Percentiles rank a stretch among this genome's conserved stretches.
Evolutionary conservation across 2,113 vertebrate species (phyloP).

Genomic region (Gymnogyps californianus): DNA sequence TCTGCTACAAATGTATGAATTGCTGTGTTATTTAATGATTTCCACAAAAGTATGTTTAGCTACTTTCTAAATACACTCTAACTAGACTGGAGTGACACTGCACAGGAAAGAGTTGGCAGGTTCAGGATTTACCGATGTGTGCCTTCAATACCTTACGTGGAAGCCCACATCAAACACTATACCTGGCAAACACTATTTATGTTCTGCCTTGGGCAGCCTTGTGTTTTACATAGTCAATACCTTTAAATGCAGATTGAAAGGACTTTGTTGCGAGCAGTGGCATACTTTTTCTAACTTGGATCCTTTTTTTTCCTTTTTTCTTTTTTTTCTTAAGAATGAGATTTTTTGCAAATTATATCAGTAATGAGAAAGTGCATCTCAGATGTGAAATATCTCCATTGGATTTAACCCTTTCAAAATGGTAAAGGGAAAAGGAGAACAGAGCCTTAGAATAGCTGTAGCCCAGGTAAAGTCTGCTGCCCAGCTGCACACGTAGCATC

Average conservation of each 20-base stretch:
- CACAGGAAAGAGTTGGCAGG: conserved; percentile 26
- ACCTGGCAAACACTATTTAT: conserved; percentile 1
- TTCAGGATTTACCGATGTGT: conserved; percentile 17
- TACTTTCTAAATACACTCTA: conserved; percentile 58
- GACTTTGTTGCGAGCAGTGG: not conserved
- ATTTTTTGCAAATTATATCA: not conserved
- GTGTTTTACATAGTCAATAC: conserved; percentile 13
- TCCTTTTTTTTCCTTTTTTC: not conserved
- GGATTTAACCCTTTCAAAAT: not conserved
- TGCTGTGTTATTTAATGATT: conserved; percentile 54
- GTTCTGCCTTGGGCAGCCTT: not conserved
- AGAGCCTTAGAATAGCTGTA: not conserved
- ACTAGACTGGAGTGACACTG: conserved; percentile 48
- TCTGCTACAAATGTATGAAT: conserved; percentile 56
- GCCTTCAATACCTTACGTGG: not conserved
- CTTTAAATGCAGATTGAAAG: not conserved
- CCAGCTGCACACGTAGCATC: rapidly evolving
- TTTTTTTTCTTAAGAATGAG: not conserved
- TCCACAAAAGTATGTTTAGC: conserved; percentile 46
- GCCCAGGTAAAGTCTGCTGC: not conserved
- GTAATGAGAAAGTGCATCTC: not conserved
- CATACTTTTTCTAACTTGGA: not conserved
- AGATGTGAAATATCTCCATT: not conserved
- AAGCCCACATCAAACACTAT: conserved; percentile 22
- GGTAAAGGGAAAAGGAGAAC: not conserved